Conservation (phyloP, 2,888 invertebrate genomes). For the Morinoia aosen region DNA sequence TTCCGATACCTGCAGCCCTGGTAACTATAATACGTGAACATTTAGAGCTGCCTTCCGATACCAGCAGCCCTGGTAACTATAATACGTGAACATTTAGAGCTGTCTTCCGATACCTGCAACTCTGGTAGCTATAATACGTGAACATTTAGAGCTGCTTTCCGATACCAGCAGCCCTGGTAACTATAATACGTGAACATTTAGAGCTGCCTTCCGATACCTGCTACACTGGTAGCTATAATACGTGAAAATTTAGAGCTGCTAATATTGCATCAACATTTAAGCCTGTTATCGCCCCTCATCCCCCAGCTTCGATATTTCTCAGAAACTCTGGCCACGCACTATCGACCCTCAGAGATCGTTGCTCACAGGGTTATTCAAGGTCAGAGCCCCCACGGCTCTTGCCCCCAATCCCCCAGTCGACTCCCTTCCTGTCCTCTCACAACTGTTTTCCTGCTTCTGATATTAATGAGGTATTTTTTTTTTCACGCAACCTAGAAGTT, state of each 20-base stretch:
- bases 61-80: no score
- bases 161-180: background rate
- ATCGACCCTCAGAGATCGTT: conserved; percentile 12
- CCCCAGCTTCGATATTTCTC: background rate
- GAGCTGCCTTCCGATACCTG: background rate
- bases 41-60: no score
- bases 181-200: background rate
- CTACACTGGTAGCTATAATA: background rate
- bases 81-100: no score
- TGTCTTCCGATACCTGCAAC: no score
- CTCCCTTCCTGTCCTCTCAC: background rate
- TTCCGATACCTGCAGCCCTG: no score
- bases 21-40: no score
- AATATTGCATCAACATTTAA: background rate
- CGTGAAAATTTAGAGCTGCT: background rate
- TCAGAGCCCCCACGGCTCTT: background rate
- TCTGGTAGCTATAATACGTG: no score
- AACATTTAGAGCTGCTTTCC: no score
- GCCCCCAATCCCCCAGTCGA: background rate
- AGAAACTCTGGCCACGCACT: background rate
- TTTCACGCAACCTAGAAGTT: no score
- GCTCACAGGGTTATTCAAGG: conserved; percentile 12
- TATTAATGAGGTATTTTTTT: background rate
- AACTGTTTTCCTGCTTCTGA: background rate
- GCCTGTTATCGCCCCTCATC: background rate